Conservation (phyloP, 2,888 invertebrate species). For the Drosophila histrio region DNA sequence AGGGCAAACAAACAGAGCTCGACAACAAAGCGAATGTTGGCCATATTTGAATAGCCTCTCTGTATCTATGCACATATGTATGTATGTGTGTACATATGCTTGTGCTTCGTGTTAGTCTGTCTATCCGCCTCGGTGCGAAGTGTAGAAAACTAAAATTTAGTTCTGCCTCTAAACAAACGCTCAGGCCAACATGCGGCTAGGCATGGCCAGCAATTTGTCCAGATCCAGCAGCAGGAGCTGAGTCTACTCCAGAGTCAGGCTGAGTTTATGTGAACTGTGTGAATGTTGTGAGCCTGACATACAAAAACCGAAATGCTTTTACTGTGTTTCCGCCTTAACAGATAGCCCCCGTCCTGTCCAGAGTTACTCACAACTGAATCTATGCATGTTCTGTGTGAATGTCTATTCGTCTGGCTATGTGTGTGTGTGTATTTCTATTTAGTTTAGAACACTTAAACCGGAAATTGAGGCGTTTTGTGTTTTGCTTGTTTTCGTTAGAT, state of each 20-base stretch:
- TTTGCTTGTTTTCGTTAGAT: conserved; percentile 75
- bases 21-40: conserved; percentile 71
- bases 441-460: conserved; percentile 77
- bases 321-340: conserved; percentile 75
- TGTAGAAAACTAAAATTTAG: conserved; percentile 77
- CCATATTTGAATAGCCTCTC: conserved; percentile 70
- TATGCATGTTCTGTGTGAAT: conserved; percentile 27
- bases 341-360: conserved; percentile 42
- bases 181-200: conserved; percentile 45
- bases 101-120: conserved; percentile 4
- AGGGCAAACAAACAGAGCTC: conserved; percentile 68
- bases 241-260: conserved; percentile 21
- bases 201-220: conserved; percentile 71
- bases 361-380: conserved; percentile 12
- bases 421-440: conserved; percentile 66
- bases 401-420: conserved; percentile 6
- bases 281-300: conserved; percentile 38
- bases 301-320: conserved; percentile 76
- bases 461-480: conserved; percentile 80
- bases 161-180: conserved; percentile 64
- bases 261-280: conserved; percentile 46
- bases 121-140: conserved; percentile 45
- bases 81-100: neutral
- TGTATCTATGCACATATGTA: neutral
- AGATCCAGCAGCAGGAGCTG: conserved; percentile 31